A percentile compares a stretch with the other conserved stretches of the same genome.
phyloP scores from a whole-genome alignment of 2,888 invertebrate genomes.

The Labia minor region DNA sequence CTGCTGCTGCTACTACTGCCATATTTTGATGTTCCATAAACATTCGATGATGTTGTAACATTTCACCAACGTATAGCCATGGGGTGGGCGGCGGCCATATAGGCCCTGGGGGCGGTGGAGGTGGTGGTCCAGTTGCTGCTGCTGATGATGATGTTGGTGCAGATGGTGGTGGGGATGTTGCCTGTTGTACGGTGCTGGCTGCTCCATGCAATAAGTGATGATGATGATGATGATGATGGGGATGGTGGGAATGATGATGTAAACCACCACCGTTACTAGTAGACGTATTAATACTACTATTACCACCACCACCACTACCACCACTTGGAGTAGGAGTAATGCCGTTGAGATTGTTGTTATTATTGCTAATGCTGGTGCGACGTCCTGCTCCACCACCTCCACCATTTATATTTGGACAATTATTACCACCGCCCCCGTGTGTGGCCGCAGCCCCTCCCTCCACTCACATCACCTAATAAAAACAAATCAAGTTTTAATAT shows the following conservation, averaged over 20 bases:
- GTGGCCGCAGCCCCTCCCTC: conserved; percentile 38
- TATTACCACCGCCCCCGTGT: conserved; percentile 27
- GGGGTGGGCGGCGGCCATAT: conserved; percentile 24
- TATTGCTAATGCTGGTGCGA: not conserved
- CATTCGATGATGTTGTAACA: conserved; percentile 28
- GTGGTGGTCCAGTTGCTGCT: conserved; percentile 16
- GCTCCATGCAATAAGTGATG: conserved; percentile 3
- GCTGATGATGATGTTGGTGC: conserved; percentile 18
- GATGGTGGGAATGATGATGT: not conserved
- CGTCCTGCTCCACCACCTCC: conserved; percentile 22
- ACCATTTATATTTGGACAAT: conserved; percentile 15
- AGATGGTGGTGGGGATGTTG: conserved; percentile 16
- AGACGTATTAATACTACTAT: not conserved
- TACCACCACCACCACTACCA: no score
- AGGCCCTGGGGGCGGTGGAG: conserved; percentile 21
- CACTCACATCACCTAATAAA: conserved; percentile 42
- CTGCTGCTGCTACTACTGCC: not conserved
- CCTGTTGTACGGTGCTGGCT: not conserved
- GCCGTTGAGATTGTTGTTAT: not conserved
- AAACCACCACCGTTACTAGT: not conserved
- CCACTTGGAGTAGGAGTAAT: no score
- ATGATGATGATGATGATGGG: not conserved
- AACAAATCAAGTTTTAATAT: not conserved
- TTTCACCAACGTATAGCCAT: conserved; percentile 29
- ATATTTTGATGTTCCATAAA: conserved; percentile 26